phyloP scores from a whole-genome alignment of 2,797 vertebrate genomes.

The Tenualosa ilisha region DNA sequence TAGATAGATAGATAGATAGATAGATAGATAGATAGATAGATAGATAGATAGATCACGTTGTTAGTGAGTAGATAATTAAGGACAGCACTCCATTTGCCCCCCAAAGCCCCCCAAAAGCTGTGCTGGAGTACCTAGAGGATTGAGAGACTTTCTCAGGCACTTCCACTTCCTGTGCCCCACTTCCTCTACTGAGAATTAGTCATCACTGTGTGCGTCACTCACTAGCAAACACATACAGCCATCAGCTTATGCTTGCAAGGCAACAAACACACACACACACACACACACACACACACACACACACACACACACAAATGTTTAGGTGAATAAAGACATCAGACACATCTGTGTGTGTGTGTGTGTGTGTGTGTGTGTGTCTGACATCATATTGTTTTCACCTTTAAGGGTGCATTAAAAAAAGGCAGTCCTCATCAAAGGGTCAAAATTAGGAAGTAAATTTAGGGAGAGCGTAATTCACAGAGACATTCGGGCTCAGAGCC shows the following conservation, averaged over 20 bases:
- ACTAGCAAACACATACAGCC: not conserved
- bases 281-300: too few species aligned
- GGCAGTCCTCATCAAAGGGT: not conserved
- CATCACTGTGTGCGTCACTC: not conserved
- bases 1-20: constrained; percentile 10
- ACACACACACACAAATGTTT: too few species aligned
- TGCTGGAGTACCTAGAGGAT: not conserved
- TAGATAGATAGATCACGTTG: not conserved
- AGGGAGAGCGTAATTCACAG: not conserved
- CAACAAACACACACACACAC: constrained; percentile 5
- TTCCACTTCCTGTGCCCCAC: not conserved
- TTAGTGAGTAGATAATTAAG: not conserved
- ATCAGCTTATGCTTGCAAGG: not conserved
- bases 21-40: not conserved
- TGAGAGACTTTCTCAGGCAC: not conserved
- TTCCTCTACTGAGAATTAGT: not conserved
- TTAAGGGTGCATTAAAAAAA: not conserved
- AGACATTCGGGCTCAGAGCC: not conserved
- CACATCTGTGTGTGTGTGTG: not conserved
- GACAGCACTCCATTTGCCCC: not conserved
- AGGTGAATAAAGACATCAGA: too few species aligned
- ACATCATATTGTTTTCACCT: not conserved
- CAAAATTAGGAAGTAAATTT: not conserved
- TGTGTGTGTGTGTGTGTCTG: not conserved
- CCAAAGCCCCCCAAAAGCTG: not conserved